Evolutionary conservation across 2,888 invertebrate genomes (phyloP), one percentile per base, ranked within the genome.

Genomic region (Stenichneumon culpator): DNA sequence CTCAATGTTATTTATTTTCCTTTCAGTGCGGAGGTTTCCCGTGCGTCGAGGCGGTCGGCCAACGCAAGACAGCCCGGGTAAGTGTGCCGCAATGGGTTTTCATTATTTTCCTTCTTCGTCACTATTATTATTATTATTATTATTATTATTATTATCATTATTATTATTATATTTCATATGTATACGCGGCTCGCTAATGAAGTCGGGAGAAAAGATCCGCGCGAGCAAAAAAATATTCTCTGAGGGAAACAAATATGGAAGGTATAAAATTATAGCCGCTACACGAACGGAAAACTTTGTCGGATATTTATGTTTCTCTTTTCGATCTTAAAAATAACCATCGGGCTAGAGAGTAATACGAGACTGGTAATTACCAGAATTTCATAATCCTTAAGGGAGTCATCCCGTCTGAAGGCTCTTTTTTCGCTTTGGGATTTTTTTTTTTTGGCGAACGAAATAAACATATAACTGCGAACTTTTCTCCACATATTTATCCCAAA

Each of bases 21-120:
- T 93, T 93, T 84, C 92, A 93, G 93, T 93, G 93, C 57, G 93
- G 92, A 87, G 91, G 92, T 77, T 92, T 91, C 57, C 92, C 93
- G 9, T 93, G 93, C 83, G 89, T 90, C 80, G 92, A 93, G 85
- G 90, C 79, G 65, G 80, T 87, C 63, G 89, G 80, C 77, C 90
- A 92, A 79, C 92, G 91, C 72, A 93, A 93, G 88, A 87, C 92
- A 68, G 89, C 92, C 28, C 92, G 93, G 90, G 93, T 93, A 82
- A 93, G 93, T 92, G 47, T 44, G 19, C 11, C 14, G 14, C 11
- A 28, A n/a, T 54, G 19, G 22, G 36, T 77, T 82, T 54, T 63
- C 9, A 28, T 60, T 79, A 9, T 19, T 50, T 19, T 60, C 22
- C 14, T 39, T 68, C 69, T 2, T 14, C 44, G 11, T 44, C 14